These are phyloP conservation scores for Trichogramma pretiosum DNA, from an alignment of 1,140 invertebrate species.

Conservation along the genomic window DNA sequence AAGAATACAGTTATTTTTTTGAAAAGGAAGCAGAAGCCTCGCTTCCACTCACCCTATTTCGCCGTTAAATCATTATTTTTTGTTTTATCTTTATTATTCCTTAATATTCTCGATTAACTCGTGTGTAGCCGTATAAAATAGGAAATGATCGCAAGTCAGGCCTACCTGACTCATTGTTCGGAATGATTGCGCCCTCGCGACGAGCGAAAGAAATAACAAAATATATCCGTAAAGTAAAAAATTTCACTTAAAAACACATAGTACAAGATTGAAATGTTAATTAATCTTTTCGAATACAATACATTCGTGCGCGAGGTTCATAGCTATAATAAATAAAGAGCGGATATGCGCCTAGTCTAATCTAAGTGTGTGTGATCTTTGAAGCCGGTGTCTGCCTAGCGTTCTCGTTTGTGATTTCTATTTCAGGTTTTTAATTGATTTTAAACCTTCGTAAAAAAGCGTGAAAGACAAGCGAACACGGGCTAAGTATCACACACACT, in stretches of 20 bases:
- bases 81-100: conserved; percentile 6
- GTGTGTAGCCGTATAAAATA: conserved; percentile 14
- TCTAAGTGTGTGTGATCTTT: neutral
- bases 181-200: conserved; percentile 11
- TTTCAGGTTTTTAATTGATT: no score
- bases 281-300: conserved; percentile 8
- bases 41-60: conserved; percentile 6
- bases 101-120: conserved; percentile 9
- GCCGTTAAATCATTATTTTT: conserved; percentile 11
- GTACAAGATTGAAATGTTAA: conserved; percentile 11
- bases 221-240: conserved; percentile 6
- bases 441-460: no score
- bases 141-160: conserved; percentile 12
- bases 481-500: no score
- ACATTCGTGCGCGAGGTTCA: conserved; percentile 9
- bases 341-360: neutral
- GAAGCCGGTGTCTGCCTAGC: no score
- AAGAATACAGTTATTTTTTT: neutral
- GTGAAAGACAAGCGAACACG: neutral
- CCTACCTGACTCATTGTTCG: conserved; percentile 1
- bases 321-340: conserved; percentile 10
- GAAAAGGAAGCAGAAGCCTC: conserved; percentile 5
- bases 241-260: conserved; percentile 4
- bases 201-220: conserved; percentile 10
- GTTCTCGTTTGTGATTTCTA: no score